Evolutionary conservation across 2,797 vertebrate species (phyloP), one percentile per base, ranked within the genome.

Genomic region (Ctenosaura bakeri): DNA sequence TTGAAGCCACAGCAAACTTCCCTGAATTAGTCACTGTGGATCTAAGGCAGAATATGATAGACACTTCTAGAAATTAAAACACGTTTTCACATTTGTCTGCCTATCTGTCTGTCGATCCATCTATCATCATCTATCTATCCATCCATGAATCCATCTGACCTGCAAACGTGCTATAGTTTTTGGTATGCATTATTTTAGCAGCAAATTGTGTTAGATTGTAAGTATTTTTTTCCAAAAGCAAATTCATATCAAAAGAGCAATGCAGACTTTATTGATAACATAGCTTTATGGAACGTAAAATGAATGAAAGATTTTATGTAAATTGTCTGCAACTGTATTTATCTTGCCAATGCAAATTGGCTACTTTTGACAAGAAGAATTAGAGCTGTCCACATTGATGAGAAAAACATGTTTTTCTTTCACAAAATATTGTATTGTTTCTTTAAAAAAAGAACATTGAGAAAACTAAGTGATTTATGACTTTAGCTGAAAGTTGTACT

Each of bases 261-360:
- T 46, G 22, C 83, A 52, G 62, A 18, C 20, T 74, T 83, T 9
- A 52, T 52, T 0, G 77, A 82, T 50, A 59, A 56, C 88, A 13
- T 42, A 83, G 35, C 54, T 56, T n/a, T 24, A 42, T 38, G 87
- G 38, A 94, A 91, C 73, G 7, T 0, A 20, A 90, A 92, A 91
- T 77, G 74, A 71, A 85, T 29, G 54, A 82, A 93, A 83, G 80
- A 87, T 93, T 80, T 91, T 81, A 90, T 89, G 7, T 59, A 24
- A 92, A 86, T 86, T 89, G 52, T 64, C 89, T 82, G 78, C 66
- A 87, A 82, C 5, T 85, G 38, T 1, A 0, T 87, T 92, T 94
- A 93, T 66, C 84, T 77, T 92, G 54, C 18, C 91, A 93, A 93
- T 90, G 91, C 90, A 95, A 93, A 95, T 88, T 84, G 64, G 18